A percentile compares a stretch with the other conserved stretches of the same genome.
Conservation (phyloP, 2,888 invertebrate genomes). For the Pardosa pseudoannulata region DNA sequence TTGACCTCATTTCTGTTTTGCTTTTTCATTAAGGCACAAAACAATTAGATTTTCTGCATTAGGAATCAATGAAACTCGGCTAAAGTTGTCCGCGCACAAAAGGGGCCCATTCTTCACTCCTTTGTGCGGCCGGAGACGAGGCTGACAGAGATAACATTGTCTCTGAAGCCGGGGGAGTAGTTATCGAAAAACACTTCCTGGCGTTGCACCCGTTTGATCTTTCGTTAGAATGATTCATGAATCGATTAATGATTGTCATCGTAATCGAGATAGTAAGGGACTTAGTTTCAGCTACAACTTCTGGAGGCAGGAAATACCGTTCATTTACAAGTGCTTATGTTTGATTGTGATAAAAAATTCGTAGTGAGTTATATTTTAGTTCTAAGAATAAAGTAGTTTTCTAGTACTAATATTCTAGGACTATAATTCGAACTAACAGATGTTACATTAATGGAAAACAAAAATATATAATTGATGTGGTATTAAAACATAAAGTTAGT, state of each 20-base stretch:
- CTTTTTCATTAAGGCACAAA: neutral
- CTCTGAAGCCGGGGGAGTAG: conserved; percentile 24
- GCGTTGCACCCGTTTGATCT: conserved; percentile 47
- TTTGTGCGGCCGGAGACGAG: neutral
- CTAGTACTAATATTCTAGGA: too few species aligned
- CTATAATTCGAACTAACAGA: too few species aligned
- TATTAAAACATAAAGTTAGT: too few species aligned
- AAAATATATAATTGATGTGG: too few species aligned
- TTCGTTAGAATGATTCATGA: conserved; percentile 4
- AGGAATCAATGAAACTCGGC: neutral
- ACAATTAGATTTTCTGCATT: neutral
- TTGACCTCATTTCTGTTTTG: neutral
- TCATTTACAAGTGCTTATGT: too few species aligned
- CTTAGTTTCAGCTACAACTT: too few species aligned
- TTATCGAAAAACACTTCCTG: conserved; percentile 66
- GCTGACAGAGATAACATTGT: conserved; percentile 65
- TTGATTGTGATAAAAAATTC: too few species aligned
- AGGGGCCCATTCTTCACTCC: neutral
- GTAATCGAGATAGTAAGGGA: neutral
- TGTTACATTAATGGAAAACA: too few species aligned
- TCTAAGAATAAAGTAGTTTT: too few species aligned
- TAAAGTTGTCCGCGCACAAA: neutral
- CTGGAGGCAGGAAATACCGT: too few species aligned
- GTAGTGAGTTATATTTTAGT: too few species aligned
- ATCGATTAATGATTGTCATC: conserved; percentile 15